phyloP scores from a whole-genome alignment of 2,888 invertebrate genomes.

The Nemotelus nigrinus region DNA sequence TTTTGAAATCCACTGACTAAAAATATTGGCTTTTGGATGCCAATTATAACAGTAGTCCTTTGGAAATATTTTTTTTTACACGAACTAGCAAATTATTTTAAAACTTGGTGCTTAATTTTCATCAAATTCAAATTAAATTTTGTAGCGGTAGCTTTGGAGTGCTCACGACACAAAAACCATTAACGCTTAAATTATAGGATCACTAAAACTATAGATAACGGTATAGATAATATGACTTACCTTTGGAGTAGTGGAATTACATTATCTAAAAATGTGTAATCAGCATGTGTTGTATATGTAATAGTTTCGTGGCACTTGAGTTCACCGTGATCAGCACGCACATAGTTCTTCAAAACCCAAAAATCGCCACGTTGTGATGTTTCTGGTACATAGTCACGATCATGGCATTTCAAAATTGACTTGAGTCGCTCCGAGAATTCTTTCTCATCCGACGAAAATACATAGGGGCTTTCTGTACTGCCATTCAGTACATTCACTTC shows the following conservation, averaged over 20 bases:
- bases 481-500: constrained; percentile 58
- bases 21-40: too few relatives aligned
- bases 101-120: too few relatives aligned
- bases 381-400: constrained; percentile 70
- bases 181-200: too few relatives aligned
- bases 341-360: constrained; percentile 90
- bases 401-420: constrained; percentile 70
- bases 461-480: constrained; percentile 58
- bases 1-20: too few relatives aligned
- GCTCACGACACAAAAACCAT: too few relatives aligned
- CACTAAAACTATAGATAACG: too few relatives aligned
- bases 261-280: constrained; percentile 91
- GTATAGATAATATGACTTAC: constrained; percentile 57
- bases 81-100: too few relatives aligned
- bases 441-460: constrained; percentile 62
- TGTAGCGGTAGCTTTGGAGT: too few relatives aligned
- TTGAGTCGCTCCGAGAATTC: constrained; percentile 63
- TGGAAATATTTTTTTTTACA: too few relatives aligned
- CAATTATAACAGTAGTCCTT: too few relatives aligned
- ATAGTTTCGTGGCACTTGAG: constrained; percentile 83
- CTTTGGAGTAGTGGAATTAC: constrained; percentile 83
- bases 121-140: too few relatives aligned
- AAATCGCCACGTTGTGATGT: constrained; percentile 81
- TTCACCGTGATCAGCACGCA: constrained; percentile 75
- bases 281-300: constrained; percentile 92